Evolutionary conservation across 2,888 invertebrate species (phyloP), one percentile per base, ranked within the genome.

Genomic region (Ormyrus thymus): DNA sequence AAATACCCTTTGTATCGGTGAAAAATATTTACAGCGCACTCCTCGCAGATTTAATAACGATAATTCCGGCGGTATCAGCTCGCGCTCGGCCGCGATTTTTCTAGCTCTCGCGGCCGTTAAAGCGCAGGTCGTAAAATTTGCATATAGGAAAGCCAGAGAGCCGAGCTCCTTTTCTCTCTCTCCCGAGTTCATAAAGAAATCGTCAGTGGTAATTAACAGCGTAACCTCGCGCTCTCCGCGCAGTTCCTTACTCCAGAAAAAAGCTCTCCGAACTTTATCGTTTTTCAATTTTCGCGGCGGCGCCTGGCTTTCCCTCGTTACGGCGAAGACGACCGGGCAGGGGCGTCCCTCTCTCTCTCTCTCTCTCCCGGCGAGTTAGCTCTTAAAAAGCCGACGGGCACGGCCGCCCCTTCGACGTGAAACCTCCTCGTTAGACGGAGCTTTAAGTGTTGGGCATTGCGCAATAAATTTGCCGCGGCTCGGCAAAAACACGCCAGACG

Each of bases 341-440:
- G 72, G 69, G 74, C 69, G 64, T 69, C 43, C 56, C 56, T 69
- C 45, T 64, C 46, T 7, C 53, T 8, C 53, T 8, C 51, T 8
- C 29, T 15, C 29, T 7, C 29, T n/a, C 55, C n/a, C 62, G n/a
- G 50, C 29, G 29, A 29, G 29, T 29, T 29, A 29, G 29, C 29
- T 29, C 43, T 58, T 78, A 55, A 78, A 78, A 69, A 56, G 62
- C 78, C 68, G 68, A 15, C 48, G 59, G 61, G 15, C 66, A 29
- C 15, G 53, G 59, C 58, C 78, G 73, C 56, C 78, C 71, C 61
- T 71, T 66, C 48, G 46, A 48, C 75, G 71, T 66, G 66, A 61
- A 72, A 81, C 68, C 78, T 80, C 70, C 81, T 81, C 76, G 81
- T 81, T 81, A 81, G 73, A 79, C 45, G 15, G 76, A 81, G 71